Evolutionary conservation across 2,797 vertebrate species (phyloP), one percentile per base, ranked within the genome.

Genomic region (Odontamblyopus lacepedii): DNA sequence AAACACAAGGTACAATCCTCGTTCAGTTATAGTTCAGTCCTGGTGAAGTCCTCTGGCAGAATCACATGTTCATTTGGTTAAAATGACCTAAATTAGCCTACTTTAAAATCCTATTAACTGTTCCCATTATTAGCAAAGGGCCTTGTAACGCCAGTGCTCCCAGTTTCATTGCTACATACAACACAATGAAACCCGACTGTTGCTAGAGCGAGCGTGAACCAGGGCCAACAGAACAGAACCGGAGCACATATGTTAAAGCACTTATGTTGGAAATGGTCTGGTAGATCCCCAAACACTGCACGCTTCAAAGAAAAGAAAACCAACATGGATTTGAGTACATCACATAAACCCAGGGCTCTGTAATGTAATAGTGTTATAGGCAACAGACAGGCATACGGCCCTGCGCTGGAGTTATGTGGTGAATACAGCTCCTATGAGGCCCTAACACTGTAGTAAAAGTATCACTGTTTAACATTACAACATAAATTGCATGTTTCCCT

Each of bases 241-340:
- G 9, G 29, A 55, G 27, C 19, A 57, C 78, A 84, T 69, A 79
- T 81, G 84, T 80, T 71, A 48, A 78, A 85, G 57, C 70, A 57
- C 62, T 85, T 73, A 70, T 66, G 75, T 11, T 73, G 78, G 62
- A 79, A 82, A 81, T 78, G 72, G 67, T 56, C 75, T 66, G 63
- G 55, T 72, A 62, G 32, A 77, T 13, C 50, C 51, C 77, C 63
- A 69, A 61, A 78, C 73, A 71, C 59, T 56, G 48, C 72, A 50
- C 56, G 72, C 68, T 69, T 75, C 55, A 72, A 81, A 81, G 69
- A 60, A 44, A 63, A 50, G 66, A 63, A 63, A 62, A 50, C 63
- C 63, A 70, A 19, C 15, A 3, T 19, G 63, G 16, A 51, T 69
- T 27, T 67, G 5, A 67, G 32, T 18, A 65, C 61, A 53, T 65